phyloP scores from a whole-genome alignment of 2,113 vertebrate species.

The Gadus macrocephalus region DNA sequence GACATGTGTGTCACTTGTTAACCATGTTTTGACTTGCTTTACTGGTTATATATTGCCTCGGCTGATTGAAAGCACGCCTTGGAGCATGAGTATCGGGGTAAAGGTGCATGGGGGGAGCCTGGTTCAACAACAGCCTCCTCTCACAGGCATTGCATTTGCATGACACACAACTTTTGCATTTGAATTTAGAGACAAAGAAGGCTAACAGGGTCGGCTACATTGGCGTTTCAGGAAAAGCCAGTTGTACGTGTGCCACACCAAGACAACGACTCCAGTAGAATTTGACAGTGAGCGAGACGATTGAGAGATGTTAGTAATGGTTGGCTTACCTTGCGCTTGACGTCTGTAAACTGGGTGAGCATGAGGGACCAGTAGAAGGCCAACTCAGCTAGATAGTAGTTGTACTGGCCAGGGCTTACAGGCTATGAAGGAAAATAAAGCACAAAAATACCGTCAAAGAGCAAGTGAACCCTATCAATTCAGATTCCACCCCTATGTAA shows the following conservation, averaged over 20 bases:
- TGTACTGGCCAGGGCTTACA: constrained; percentile 80
- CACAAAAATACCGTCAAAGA: background rate
- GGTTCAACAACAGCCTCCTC: too few relatives aligned
- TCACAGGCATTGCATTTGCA: too few relatives aligned
- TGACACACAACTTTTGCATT: too few relatives aligned
- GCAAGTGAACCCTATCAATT: background rate
- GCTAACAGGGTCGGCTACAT: too few relatives aligned
- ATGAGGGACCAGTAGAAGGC: constrained; percentile 93
- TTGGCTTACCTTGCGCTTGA: constrained; percentile 90
- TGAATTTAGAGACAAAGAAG: too few relatives aligned
- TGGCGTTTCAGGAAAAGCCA: background rate
- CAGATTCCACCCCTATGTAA: background rate
- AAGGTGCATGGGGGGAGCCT: too few relatives aligned
- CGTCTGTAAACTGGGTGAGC: constrained; percentile 91
- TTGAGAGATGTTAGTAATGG: background rate
- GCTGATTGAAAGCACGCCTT: too few relatives aligned
- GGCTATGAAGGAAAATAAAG: constrained; percentile 67
- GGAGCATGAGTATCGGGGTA: too few relatives aligned
- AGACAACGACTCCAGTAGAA: background rate
- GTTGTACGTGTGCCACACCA: too few relatives aligned
- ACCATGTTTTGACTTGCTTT: too few relatives aligned
- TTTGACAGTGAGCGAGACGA: background rate
- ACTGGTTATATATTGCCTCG: too few relatives aligned
- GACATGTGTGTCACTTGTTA: too few relatives aligned
- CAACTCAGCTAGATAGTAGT: constrained; percentile 87